phyloP scores from a whole-genome alignment of 2,113 vertebrate species.

The Archilochus colubris region DNA sequence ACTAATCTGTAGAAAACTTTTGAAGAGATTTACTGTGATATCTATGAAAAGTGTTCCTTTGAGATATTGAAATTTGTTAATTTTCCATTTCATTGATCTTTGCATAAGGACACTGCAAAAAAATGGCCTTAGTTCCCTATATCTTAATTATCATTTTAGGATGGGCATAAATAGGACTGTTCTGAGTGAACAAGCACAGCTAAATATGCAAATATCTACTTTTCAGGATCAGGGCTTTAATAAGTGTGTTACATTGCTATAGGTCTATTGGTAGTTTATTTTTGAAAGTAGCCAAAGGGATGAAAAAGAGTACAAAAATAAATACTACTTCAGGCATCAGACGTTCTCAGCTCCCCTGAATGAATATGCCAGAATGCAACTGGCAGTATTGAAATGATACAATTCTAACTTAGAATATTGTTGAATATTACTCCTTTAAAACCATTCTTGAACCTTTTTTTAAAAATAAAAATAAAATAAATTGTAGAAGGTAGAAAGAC shows the following conservation, averaged over 20 bases:
- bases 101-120: not conserved
- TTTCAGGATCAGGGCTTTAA: not conserved
- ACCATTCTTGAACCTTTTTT: not conserved
- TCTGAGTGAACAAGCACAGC: not conserved
- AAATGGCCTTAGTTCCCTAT: not conserved
- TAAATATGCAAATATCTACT: not conserved
- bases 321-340: not conserved
- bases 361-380: not conserved
- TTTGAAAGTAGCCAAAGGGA: not conserved
- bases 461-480: not conserved
- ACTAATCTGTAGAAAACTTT: not conserved
- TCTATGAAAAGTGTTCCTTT: not conserved
- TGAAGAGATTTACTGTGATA: not conserved
- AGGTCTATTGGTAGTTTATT: not conserved
- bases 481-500: not conserved
- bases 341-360: not conserved
- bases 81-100: not conserved
- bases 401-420: not conserved
- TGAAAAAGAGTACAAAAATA: not conserved
- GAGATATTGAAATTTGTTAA: not conserved
- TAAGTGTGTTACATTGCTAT: not conserved
- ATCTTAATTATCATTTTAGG: not conserved
- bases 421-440: not conserved
- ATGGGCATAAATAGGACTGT: not conserved
- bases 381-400: accelerated